Base-by-base conservation (phyloP, 1,140 invertebrate species). In the Drosophila rufa region DNA sequence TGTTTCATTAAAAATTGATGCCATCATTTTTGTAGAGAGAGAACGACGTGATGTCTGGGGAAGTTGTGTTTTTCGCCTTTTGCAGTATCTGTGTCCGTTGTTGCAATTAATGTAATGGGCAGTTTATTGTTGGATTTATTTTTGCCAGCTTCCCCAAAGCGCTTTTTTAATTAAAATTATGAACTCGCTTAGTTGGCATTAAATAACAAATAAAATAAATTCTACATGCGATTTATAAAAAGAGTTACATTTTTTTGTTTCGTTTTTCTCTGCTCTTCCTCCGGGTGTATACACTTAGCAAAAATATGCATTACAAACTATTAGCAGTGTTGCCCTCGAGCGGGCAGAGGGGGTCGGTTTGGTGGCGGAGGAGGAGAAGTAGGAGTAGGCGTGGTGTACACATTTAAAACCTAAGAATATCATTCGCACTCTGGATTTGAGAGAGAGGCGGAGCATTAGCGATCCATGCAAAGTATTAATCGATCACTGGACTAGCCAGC, bases 201-300 rank as follows among this genome's bases (percentile, higher is more conserved):
- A 90, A 90, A 90, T 90, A 90, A 90, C 85, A 90, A 90, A 85
- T 85, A 64, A 90, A 85, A 82, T 77, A 89, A 78, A 51, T 76
- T 89, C 64, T 84, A 89, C 65, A 76, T 76, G 74, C 74, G 73
- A 65, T 75, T 74, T 65, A 70, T 67, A 67, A 70, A 59, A 82
- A 60, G 66, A 55, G 42, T 71, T 51, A 14, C 43, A 66, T 40
- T 46, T 51, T 33, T 51, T 66, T 50, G 11, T 45, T 58, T 38
- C 30, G 55, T 71, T 48, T 65, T 60, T 38, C 69, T 57, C 53
- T 53, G 66, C 56, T 80, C 67, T 40, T 51, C 40, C 68, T 74
- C 17, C 40, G 38, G 70, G 83, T 90, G 85, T 85, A 90, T 90
- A 90, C 85, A 90, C 85, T 90, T 91, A 90, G 85, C 85, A 90